Evolutionary conservation across 2,888 invertebrate species (phyloP).

Genomic region (Lithophane leautieri): DNA sequence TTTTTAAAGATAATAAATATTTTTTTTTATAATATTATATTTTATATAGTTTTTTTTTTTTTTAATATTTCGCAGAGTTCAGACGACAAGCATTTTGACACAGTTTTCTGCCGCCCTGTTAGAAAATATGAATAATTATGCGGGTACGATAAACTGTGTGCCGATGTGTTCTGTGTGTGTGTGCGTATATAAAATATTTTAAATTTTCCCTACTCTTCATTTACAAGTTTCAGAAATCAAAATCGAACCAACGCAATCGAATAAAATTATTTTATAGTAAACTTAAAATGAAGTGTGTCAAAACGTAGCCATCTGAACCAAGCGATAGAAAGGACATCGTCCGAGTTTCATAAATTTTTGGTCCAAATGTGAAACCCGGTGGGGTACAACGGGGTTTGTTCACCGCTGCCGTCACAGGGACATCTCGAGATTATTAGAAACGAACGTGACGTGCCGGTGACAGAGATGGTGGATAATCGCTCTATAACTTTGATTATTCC

Average conservation of each 20-base stretch:
- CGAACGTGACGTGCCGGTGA: neutral
- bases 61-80: conserved; percentile 13
- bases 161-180: too few relatives aligned
- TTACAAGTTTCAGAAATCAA: neutral
- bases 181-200: neutral
- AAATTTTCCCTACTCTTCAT: neutral
- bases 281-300: neutral
- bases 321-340: neutral
- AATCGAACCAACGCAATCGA: neutral
- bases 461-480: neutral
- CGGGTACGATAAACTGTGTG: neutral
- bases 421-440: neutral
- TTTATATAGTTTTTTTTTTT: conserved; percentile 16
- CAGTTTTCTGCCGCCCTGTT: neutral
- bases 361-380: neutral
- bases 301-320: conserved; percentile 32
- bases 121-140: neutral
- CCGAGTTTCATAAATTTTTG: neutral
- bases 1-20: conserved; percentile 31
- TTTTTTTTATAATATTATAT: conserved; percentile 14
- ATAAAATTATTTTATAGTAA: neutral
- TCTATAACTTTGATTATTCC: neutral
- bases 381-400: too few relatives aligned
- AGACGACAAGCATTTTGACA: conserved; percentile 17
- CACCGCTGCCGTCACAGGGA: neutral